Evolutionary conservation across 92 coral and sea anemone genomes (phyloP), one percentile per base, ranked within the genome.

Genomic region (Heliopora coerulea): DNA sequence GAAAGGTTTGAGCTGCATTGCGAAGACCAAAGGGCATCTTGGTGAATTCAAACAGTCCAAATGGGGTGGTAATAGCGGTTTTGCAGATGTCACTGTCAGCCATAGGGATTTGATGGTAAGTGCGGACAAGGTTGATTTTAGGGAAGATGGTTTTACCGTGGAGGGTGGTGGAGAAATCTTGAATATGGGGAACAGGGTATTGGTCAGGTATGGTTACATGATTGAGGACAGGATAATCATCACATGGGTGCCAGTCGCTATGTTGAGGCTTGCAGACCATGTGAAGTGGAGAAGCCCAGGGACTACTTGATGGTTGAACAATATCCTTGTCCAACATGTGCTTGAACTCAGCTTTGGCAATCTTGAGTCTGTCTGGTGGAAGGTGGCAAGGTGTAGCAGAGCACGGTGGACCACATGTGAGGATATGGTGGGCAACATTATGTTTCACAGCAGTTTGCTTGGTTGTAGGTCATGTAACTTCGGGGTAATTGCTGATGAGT

Each of bases 191-290:
- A 19, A 68, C 59, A 4, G 76, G 76, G 40, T 68, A 68, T 44
- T 56, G 3, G 23, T 68, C 76, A 0, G 76, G 76, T 7, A 68
- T 24, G 8, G 59, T 68, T 0, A 68, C 4, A 32, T 34, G 29
- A 68, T 68, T 68, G 10, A 68, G 61, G 3, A 1, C 62, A 46
- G 63, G 59, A 21, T 44, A 68, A 6, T 68, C 76, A 26, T 33
- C 76, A 46, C 76, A 68, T 20, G 76, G 76, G 17, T 62, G 26
- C 76, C 76, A 68, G 17, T 68, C 76, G 46, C 59, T 35, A 21
- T 14, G 32, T 68, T 68, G 56, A 59, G 37, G 31, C 37, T 68
- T 68, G n/a, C 27, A 35, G 1, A 44, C 76, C 59, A 68, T 68
- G 27, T 68, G 76, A 0, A 68, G 62, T 1, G 76, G 76, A 27